These are phyloP conservation scores for Strix aluco DNA, from an alignment of 2,113 vertebrate species.

Conservation along the genomic window DNA sequence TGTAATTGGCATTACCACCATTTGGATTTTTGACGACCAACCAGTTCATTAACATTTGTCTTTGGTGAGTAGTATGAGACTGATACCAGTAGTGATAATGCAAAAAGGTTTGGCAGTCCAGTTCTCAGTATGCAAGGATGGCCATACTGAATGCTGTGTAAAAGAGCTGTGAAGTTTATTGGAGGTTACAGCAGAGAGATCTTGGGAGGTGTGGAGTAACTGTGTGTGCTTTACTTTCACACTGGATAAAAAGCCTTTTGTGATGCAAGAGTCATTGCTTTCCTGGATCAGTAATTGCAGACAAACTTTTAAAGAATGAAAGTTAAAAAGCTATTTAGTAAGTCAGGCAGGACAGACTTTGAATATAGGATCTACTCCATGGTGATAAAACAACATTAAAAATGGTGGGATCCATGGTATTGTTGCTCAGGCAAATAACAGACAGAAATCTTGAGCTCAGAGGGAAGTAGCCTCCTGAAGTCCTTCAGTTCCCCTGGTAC, in stretches of 20 bases:
- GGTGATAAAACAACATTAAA: not conserved
- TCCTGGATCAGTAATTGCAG: not conserved
- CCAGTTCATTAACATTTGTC: not conserved
- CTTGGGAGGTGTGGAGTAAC: not conserved
- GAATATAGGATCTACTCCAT: not conserved
- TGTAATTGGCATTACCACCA: not conserved
- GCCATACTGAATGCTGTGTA: rapidly evolving
- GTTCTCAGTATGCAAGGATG: not conserved
- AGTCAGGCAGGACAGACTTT: not conserved
- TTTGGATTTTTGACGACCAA: not conserved
- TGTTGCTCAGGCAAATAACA: not conserved
- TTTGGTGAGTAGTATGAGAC: not conserved
- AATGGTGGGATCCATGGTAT: not conserved
- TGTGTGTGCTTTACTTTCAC: not conserved
- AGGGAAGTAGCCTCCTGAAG: not conserved
- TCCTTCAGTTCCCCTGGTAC: not conserved
- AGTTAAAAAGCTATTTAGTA: not conserved
- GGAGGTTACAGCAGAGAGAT: not conserved
- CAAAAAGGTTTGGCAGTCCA: not conserved
- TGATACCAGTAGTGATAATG: not conserved
- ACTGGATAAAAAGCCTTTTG: not conserved
- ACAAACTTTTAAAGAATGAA: not conserved
- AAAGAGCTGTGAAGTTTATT: not conserved
- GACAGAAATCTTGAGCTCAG: not conserved
- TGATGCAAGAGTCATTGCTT: not conserved